Conservation (phyloP, 2,113 vertebrate species). For the Hirundichthys speculiger region DNA sequence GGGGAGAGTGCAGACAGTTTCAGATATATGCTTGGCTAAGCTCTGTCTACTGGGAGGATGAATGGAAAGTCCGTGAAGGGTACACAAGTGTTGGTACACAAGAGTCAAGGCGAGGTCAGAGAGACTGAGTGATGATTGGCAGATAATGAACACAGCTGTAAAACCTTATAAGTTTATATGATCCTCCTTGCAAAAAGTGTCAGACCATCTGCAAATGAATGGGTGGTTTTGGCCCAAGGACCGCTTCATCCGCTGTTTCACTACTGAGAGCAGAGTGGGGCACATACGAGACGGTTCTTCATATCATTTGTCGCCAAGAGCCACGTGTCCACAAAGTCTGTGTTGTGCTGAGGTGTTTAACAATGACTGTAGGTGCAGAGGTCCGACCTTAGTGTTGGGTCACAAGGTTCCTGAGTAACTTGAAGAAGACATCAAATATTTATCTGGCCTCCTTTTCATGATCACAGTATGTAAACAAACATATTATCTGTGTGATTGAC, state of each 20-base stretch:
- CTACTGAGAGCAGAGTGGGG: too few relatives aligned
- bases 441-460: conserved; percentile 74
- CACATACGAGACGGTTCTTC: too few relatives aligned
- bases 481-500: conserved; percentile 74
- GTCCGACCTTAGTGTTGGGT: conserved; percentile 65
- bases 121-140: not conserved
- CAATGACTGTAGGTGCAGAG: conserved; percentile 52
- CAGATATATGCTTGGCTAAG: conserved; percentile 34
- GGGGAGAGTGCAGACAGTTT: conserved; percentile 15
- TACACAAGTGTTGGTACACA: conserved; percentile 7
- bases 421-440: conserved; percentile 80
- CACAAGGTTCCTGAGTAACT: conserved; percentile 74
- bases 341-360: conserved; percentile 69
- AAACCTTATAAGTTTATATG: not conserved
- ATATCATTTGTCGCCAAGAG: too few relatives aligned
- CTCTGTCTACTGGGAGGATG: conserved; percentile 28
- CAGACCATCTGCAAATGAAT: too few relatives aligned
- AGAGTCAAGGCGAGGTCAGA: conserved; percentile 36
- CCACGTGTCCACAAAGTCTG: conserved; percentile 33
- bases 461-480: conserved; percentile 78
- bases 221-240: too few relatives aligned
- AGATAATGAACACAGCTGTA: not conserved
- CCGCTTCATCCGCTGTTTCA: too few relatives aligned
- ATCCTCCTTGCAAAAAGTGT: too few relatives aligned
- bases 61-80: conserved; percentile 18